Base-by-base conservation (phyloP, 2,113 vertebrate species). In the Malurus elegans region DNA sequence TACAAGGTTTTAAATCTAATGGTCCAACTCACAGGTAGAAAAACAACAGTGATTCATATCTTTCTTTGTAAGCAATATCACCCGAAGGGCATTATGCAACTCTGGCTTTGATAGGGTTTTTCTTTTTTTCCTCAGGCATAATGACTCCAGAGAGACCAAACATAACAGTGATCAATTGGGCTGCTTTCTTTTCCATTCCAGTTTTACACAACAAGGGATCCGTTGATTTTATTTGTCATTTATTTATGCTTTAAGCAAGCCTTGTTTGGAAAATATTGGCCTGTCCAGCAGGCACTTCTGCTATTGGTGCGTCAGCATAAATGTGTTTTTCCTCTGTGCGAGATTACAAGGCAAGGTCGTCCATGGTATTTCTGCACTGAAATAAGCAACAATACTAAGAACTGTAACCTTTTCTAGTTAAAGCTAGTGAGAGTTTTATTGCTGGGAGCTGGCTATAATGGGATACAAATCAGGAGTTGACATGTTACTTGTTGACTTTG, bases 401-500 rank as follows among this genome's bases (percentile, higher is more conserved):
- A 26, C 40, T 79, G 79, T n/a, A 79, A 66, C 48, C 48, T 90
- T 82, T 87, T 66, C 58, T 70, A 50, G 76, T 62, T 65, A 79
- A 65, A 94, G 62, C 29, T 50, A 76, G 58, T 62, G 78, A 92
- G 74, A 94, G 83, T 94, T 92, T 93, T 82, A 62, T 95, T 93
- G 73, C 84, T 94, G 71, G 66, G 79, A 90, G 74, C 74, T 94
- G 62, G 23, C 45, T 86, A 76, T 80, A 92, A 80, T 38, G 34
- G 62, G 67, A 93, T 82, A 93, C 62, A 76, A 73, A 88, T 88
- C 66, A 79, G 71, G 50, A 92, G 32, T n/a, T 82, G 50, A 65
- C 28, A 47, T 44, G n/a, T 60, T 86, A 40, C 54, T 87, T 61
- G 44, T 38, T 94, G 93, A 82, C 62, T 94, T 93, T 8, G 20